Evolutionary conservation across 2,797 vertebrate species (phyloP).

Genomic region (Muraenolepis orangiensis): DNA sequence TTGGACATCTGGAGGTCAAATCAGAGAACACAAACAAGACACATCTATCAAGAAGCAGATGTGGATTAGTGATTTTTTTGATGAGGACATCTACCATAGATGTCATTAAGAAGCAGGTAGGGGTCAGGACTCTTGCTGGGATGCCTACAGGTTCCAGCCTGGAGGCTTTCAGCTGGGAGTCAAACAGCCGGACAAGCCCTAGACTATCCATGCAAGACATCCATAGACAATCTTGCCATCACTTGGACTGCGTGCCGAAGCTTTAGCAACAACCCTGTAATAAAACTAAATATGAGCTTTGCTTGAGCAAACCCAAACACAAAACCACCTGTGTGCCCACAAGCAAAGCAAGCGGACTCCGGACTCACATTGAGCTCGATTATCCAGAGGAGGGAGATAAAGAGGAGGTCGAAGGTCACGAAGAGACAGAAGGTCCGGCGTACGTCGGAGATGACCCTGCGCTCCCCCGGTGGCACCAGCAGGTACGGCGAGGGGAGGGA

Average conservation of each 20-base stretch:
- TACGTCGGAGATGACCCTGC: constrained; percentile 86
- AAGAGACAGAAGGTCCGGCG: constrained; percentile 97
- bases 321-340: no score
- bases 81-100: no score
- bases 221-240: not conserved
- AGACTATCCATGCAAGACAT: not conserved
- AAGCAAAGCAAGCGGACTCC: not conserved
- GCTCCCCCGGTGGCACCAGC: constrained; percentile 57
- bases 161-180: no score
- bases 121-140: not conserved
- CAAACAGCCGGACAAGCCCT: no score
- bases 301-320: no score
- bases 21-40: constrained; percentile 6
- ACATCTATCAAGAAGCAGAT: not conserved
- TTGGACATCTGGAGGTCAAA: constrained; percentile 70
- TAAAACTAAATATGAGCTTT: not conserved
- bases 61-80: no score
- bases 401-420: constrained; percentile 96
- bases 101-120: not conserved
- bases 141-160: not conserved
- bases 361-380: constrained; percentile 91
- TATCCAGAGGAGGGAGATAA: constrained; percentile 93
- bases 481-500: constrained; percentile 74
- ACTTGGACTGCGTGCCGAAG: not conserved
- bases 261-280: no score